Conservation (phyloP, 2,797 vertebrate genomes). For the Muscicapa striata region DNA sequence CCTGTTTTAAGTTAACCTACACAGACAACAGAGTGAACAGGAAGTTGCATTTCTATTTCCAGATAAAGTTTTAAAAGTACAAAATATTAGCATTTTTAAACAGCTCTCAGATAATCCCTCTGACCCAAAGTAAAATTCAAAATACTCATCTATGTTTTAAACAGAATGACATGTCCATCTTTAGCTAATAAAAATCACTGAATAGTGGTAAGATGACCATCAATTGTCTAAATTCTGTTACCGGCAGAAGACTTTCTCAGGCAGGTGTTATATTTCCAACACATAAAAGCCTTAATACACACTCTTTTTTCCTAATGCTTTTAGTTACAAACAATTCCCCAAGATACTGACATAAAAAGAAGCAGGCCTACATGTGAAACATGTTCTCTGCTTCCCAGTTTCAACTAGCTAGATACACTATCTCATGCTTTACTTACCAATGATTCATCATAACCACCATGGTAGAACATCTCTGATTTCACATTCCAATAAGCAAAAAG, state of each 20-base stretch:
- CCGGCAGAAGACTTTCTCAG: not conserved
- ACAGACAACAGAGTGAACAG: not conserved
- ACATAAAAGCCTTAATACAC: not conserved
- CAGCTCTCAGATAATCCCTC: not conserved
- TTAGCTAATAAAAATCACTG: not conserved
- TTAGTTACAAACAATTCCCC: not conserved
- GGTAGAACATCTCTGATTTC: slow-evolving; percentile 90
- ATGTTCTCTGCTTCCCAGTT: not conserved
- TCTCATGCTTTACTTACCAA: slow-evolving; percentile 84
- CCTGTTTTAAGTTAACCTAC: slow-evolving; percentile 85
- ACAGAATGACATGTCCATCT: not conserved
- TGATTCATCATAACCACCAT: slow-evolving; percentile 81
- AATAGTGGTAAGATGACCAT: not conserved
- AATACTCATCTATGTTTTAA: not conserved
- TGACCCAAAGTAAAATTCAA: not conserved
- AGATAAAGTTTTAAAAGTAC: not conserved
- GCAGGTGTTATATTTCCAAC: not conserved
- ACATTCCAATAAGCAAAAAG: slow-evolving; percentile 99
- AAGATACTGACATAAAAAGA: not conserved
- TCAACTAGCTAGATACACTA: not conserved
- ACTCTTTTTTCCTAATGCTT: not conserved
- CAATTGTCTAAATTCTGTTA: not conserved
- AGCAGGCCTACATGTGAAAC: not conserved
- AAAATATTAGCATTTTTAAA: not conserved
- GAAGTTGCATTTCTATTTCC: not conserved